Evolutionary conservation across 1,140 invertebrate genomes (phyloP).

Genomic region (Oryctes rhinoceros): DNA sequence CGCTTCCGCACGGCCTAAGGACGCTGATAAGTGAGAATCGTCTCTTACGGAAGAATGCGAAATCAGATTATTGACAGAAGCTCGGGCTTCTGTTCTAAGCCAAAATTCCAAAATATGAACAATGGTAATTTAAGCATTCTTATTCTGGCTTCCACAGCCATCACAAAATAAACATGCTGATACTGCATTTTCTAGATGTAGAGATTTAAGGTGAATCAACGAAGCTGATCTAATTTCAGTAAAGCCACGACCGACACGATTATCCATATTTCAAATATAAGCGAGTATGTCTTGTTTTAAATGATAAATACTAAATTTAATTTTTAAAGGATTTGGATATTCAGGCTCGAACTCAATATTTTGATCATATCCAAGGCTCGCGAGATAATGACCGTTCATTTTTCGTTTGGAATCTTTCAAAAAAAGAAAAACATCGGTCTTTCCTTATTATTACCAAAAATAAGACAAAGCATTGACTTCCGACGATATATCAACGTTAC

Average conservation of each 20-base stretch:
- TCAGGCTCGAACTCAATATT: too few relatives aligned
- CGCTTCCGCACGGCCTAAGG: not conserved
- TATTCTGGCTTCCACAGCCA: slow-evolving; percentile 29
- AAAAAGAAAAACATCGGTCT: too few relatives aligned
- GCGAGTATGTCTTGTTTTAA: too few relatives aligned
- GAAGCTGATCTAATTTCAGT: not conserved
- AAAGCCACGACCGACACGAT: not conserved
- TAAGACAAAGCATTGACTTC: too few relatives aligned
- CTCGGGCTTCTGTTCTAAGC: not conserved
- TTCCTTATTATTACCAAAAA: too few relatives aligned
- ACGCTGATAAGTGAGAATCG: slow-evolving; percentile 24
- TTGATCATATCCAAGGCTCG: too few relatives aligned
- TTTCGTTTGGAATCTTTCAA: too few relatives aligned
- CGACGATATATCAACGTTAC: too few relatives aligned
- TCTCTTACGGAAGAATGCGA: slow-evolving; percentile 37
- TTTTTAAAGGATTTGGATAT: too few relatives aligned
- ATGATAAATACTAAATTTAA: too few relatives aligned
- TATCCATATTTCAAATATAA: not conserved
- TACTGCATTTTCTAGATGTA: not conserved
- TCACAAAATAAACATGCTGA: not conserved
- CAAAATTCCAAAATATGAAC: slow-evolving; percentile 28
- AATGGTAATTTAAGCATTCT: slow-evolving; percentile 12
- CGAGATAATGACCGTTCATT: too few relatives aligned
- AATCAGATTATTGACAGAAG: not conserved
- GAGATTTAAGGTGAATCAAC: slow-evolving; percentile 4